Evolutionary conservation across 1,140 invertebrate genomes (phyloP), one percentile per base, ranked within the genome.

Genomic region (Panulirus ornatus): DNA sequence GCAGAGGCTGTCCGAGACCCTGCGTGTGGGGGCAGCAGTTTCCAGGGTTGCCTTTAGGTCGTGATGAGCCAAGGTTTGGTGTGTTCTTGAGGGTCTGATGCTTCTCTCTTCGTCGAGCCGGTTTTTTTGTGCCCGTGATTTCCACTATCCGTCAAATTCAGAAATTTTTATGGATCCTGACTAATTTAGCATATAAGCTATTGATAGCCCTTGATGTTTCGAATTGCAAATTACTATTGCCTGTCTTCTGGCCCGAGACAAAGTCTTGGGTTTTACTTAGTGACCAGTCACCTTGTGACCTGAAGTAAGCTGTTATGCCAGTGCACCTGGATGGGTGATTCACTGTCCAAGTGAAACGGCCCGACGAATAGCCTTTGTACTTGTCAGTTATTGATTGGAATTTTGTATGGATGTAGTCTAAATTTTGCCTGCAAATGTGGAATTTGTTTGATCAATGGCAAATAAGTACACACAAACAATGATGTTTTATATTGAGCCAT

Each of bases 11-110:
- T n/a, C 47, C 51, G 36, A 38, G 30, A 75, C 78, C 66, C 66
- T 83, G 40, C 34, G 42, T 83, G 84, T 76, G 44, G 47, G 78
- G 70, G 88, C 71, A 75, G 70, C 78, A 89, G 42, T 83, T 84
- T 42, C 81, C 71, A 58, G 58, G 79, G 79, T 89, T 70, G 14
- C 42, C 88, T 73, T n/a, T 22, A 83, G 78, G 79, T 85, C 75
- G 36, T 75, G 27, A 85, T 51, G 70, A 70, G 79, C 81, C 75
- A 38, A 88, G 42, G 47, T 78, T 63, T 58, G 51, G 47, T 58
- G 75, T 76, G 76, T 54, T 66, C 71, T 51, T 36, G 54, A 84
- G 58, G 63, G 27, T 58, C 47, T 81, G 76, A 51, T 51, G 51
- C 78, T 66, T 3, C 9, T 0, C 27, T 22, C 54, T 19, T 58